Conservation (phyloP, 2,113 vertebrate species). For the Sakesphorus luctuosus region DNA sequence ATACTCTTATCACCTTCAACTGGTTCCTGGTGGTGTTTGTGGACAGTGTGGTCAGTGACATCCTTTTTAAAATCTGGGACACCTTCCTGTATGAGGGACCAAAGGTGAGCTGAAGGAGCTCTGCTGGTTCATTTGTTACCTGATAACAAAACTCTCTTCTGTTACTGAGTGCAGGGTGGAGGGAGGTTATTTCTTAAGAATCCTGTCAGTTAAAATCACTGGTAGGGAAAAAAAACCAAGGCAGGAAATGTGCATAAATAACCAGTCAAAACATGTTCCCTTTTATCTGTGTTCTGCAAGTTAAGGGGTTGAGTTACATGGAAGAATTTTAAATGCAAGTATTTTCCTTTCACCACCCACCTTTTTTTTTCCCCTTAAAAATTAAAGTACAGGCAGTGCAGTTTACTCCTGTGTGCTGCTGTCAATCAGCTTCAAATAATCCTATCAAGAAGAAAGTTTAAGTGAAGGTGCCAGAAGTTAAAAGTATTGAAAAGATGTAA, state of each 20-base stretch:
- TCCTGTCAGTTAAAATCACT: not conserved
- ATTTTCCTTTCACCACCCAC: not conserved
- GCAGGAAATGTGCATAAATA: not conserved
- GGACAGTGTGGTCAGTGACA: constrained; percentile 94
- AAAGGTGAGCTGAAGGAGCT: constrained; percentile 80
- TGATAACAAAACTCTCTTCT: not conserved
- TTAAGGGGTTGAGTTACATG: not conserved
- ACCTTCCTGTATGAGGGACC: constrained; percentile 96
- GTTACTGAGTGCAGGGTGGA: not conserved
- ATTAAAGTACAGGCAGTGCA: not conserved
- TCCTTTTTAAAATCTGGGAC: constrained; percentile 98
- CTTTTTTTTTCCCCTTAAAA: not conserved
- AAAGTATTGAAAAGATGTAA: not conserved
- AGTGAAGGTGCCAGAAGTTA: not conserved
- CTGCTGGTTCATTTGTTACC: not conserved
- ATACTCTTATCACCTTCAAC: constrained; percentile 98
- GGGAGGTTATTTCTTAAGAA: not conserved
- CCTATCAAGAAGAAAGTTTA: not conserved
- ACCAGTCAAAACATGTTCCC: not conserved
- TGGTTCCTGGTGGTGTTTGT: constrained; percentile 99
- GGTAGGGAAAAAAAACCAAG: not conserved
- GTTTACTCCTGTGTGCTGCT: not conserved
- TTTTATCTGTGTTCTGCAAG: not conserved
- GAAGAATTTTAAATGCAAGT: not conserved
- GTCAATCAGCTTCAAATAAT: not conserved